Evolutionary conservation across 2,888 invertebrate species (phyloP), one percentile per base, ranked within the genome.

Genomic region (Serripes groenlandicus): DNA sequence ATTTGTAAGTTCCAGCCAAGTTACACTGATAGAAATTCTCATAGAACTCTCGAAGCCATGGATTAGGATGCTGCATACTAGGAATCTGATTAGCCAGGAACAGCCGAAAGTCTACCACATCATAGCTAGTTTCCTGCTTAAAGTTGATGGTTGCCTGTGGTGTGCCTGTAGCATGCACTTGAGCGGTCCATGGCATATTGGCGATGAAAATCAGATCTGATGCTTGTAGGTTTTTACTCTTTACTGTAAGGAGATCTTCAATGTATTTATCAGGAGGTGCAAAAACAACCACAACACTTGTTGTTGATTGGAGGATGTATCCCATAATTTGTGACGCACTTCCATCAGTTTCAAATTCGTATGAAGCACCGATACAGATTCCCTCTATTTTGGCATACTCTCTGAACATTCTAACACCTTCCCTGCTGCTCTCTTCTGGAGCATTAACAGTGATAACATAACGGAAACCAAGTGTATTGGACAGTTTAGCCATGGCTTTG

Each of bases 41-140:
- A 71, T 90, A 93, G 68, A 88, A 92, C 28, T 92, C 92, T 11
- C 83, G 42, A 66, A 93, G 88, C 94, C 94, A 94, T 4, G 93
- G 93, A 69, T 93, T 93, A 0, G 72, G 56, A 74, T 79, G 76
- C 9, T 72, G 58, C 28, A 71, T 56, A 0, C 21, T 4, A 11
- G 74, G 77, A n/a, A 77, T 82, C 32, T 86, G 75, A 35, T 52
- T 52, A 15, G 66, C 58, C 5, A 88, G 42, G 58, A 52, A 82
- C 26, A 32, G 30, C 23, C 77, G 42, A 54, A 88, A 88, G 11
- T 49, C 56, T 26, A 64, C 66, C 3, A 82, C 30, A 9, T 52
- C 34, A n/a, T 32, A 26, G 9, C 35, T 28, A 0, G 72, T 75
- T 7, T 84, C 77, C 71, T 73, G 73, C 34, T 64, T 74, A 35